A percentile compares a stretch with the other conserved stretches of the same genome.
Conservation (phyloP, 2,888 invertebrate genomes). For the Drosophila histrio region DNA sequence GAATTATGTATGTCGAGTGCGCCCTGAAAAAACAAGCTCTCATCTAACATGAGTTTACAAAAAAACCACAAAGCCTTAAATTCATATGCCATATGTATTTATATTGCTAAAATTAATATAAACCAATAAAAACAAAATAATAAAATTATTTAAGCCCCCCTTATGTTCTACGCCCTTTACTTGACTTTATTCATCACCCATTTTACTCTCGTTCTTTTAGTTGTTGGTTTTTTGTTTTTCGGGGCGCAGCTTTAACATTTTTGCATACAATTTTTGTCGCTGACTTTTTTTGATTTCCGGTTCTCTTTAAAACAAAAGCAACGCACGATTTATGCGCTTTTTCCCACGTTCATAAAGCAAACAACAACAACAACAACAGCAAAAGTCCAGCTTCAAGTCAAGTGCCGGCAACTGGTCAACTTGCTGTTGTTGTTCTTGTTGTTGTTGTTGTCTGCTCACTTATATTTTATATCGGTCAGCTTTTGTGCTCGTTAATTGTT, state of each 20-base stretch:
- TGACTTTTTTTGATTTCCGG: constrained; percentile 53
- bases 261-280: constrained; percentile 63
- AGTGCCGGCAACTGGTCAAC: constrained; percentile 64
- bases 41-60: too few relatives aligned
- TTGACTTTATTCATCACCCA: constrained; percentile 14
- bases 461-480: constrained; percentile 57
- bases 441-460: constrained; percentile 10
- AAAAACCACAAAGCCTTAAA: too few relatives aligned
- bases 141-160: too few relatives aligned
- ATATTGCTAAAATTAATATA: too few relatives aligned
- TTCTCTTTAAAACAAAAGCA: constrained; percentile 49
- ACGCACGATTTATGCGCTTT: constrained; percentile 49
- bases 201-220: background rate
- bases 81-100: too few relatives aligned
- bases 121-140: too few relatives aligned
- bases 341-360: constrained; percentile 74
- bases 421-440: constrained; percentile 19
- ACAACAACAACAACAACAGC: constrained; percentile 28
- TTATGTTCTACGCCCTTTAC: too few relatives aligned
- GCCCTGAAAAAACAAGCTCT: too few relatives aligned
- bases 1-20: too few relatives aligned
- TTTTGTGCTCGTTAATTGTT: constrained; percentile 63
- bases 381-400: constrained; percentile 51
- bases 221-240: constrained; percentile 10
- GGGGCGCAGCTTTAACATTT: constrained; percentile 50